Base-by-base conservation (phyloP, 2,888 invertebrate genomes). In the Ashinkailepas kermadecensis region DNA sequence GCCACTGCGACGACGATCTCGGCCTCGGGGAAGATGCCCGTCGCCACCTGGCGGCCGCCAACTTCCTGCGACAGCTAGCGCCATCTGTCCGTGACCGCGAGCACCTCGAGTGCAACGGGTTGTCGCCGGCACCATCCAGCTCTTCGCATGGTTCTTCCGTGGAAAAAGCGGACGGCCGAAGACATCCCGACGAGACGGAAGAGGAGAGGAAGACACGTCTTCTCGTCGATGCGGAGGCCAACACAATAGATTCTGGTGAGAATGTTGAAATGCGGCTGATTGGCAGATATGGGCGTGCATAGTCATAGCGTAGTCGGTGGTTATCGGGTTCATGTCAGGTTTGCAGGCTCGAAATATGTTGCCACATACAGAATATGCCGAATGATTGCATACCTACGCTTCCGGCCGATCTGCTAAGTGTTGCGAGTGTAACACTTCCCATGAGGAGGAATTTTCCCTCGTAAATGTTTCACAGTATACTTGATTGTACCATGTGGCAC, bases 21-120 rank as follows among this genome's bases (percentile, higher is more conserved):
- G 11, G 65, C 23, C 8, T n/a, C 23, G 18, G 1, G 1, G 23
- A 18, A 13, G 67, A 67, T 13, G 13, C 67, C 6, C 67, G 25
- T 25, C 74, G 54, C 21, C 74, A 23, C 74, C 54, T 74, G 21
- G 74, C 54, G 74, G 54, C 74, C 21, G 54, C 74, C 18, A 54
- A 9, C 21, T 10, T 74, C 8, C 39, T 74, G 54, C 39, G 54
- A 18, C 74, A 74, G 39, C 74, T 74, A 13, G 21, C 74, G 54
- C 74, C 74, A 54, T 74, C 74, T 74, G 18, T 9, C 74, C 54
- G 74, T 10, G 74, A 74, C 74, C 74, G 74, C 8, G 74, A 74
- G 74, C 54, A 74, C 54, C 54, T 54, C 54, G 74, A 74, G 74
- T 74, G 54, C 74, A 54, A 9, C 39, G 74, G 54, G 8, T 18